A percentile compares a stretch with the other conserved stretches of the same genome.
Conservation (phyloP, 2,113 vertebrate species). For the Acanthisitta chloris region DNA sequence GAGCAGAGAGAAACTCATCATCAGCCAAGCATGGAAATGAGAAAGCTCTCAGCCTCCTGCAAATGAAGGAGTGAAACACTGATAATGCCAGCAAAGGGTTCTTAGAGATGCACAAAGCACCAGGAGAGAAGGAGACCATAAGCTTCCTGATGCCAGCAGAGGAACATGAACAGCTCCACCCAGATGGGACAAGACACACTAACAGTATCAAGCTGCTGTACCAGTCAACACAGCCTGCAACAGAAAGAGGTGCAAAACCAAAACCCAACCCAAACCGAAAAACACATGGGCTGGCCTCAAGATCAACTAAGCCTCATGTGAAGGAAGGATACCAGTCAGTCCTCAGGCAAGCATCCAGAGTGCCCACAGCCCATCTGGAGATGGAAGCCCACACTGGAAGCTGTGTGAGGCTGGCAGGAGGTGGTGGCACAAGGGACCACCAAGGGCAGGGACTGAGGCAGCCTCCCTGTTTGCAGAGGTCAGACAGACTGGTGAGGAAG, state of each 20-base stretch:
- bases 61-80: neutral
- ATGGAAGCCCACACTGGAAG: neutral
- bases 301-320: neutral
- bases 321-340: neutral
- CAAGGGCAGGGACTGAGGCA: neutral
- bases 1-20: constrained; percentile 2
- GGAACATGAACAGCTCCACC: neutral
- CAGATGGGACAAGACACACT: neutral
- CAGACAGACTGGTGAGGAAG: neutral
- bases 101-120: neutral
- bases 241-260: neutral
- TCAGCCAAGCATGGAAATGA: neutral
- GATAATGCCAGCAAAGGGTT: neutral
- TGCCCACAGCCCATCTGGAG: neutral
- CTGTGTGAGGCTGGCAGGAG: neutral
- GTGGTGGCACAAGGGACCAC: neutral
- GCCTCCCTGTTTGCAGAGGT: neutral
- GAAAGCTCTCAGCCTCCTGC: neutral
- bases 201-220: neutral
- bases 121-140: neutral
- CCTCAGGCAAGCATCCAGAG: neutral
- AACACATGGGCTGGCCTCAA: neutral
- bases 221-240: neutral
- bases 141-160: neutral
- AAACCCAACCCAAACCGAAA: neutral